phyloP scores from a whole-genome alignment of 2,888 invertebrate genomes.

The Hirudinaria manillensis region DNA sequence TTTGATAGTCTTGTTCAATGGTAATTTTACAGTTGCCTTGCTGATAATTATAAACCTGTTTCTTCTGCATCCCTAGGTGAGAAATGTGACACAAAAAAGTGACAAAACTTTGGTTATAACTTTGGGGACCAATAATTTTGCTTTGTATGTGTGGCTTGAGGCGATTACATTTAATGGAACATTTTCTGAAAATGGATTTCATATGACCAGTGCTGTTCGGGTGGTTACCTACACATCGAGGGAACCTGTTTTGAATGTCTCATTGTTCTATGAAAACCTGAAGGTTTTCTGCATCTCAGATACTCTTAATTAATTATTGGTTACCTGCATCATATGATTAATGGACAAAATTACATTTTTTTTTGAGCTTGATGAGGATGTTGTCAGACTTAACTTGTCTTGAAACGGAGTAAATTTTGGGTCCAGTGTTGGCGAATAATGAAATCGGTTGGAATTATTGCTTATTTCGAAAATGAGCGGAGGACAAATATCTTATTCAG shows the following conservation, averaged over 20 bases:
- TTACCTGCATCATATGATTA: no score
- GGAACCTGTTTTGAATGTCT: background rate
- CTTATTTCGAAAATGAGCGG: no score
- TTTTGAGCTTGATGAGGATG: no score
- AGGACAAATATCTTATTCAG: no score
- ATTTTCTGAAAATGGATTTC: constrained; percentile 73
- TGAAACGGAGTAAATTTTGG: no score
- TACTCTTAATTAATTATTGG: no score
- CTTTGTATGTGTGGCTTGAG: constrained; percentile 53
- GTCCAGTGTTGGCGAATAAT: no score
- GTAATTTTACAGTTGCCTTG: background rate
- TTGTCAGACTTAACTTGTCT: no score
- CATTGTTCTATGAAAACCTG: background rate
- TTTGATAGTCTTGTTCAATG: background rate
- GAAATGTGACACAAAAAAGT: background rate
- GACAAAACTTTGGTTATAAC: constrained; percentile 36
- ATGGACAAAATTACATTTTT: no score
- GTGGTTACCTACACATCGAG: constrained; percentile 1
- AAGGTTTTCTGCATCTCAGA: background rate
- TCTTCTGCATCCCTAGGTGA: constrained; percentile 21
- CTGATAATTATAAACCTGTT: background rate
- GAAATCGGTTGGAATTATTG: no score
- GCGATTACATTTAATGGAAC: constrained; percentile 57
- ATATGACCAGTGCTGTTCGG: constrained; percentile 43
- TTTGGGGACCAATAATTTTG: constrained; percentile 43